Evolutionary conservation across 2,113 vertebrate species (phyloP).

Genomic region (Aphyosemion australe): DNA sequence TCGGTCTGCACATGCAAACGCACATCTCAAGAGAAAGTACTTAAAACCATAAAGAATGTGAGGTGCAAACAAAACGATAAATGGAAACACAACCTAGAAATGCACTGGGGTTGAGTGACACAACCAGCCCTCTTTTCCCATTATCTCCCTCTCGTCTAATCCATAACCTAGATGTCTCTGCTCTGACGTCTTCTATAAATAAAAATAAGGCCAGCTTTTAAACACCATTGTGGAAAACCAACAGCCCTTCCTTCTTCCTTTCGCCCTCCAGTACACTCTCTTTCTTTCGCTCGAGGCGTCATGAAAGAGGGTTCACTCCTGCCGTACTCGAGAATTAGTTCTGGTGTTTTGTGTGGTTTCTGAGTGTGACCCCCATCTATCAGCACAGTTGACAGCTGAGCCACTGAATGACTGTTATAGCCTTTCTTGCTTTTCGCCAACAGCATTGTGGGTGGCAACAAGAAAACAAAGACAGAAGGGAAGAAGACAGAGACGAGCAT

Average conservation of each 20-base stretch:
- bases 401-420: constrained; percentile 53
- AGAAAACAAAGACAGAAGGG: constrained; percentile 43
- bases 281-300: constrained; percentile 29
- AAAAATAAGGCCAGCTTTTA: constrained; percentile 51
- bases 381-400: constrained; percentile 59
- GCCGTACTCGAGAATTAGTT: constrained; percentile 63
- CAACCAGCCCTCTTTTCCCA: neutral
- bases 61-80: neutral
- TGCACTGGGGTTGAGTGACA: constrained; percentile 23
- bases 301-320: constrained; percentile 33
- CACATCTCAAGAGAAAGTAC: neutral
- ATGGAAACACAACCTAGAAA: neutral
- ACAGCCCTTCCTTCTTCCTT: constrained; percentile 29
- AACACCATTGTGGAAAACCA: constrained; percentile 31
- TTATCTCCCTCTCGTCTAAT: neutral
- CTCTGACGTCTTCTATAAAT: constrained; percentile 12
- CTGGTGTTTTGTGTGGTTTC: constrained; percentile 48
- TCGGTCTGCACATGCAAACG: neutral
- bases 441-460: constrained; percentile 39
- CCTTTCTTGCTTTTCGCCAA: constrained; percentile 31
- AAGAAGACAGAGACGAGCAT: neutral
- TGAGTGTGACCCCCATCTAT: constrained; percentile 57
- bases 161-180: constrained; percentile 15
- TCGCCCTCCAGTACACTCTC: constrained; percentile 29
- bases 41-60: constrained; percentile 9